Evolutionary conservation across 2,888 invertebrate genomes (phyloP), one percentile per base, ranked within the genome.

Genomic region (Phasia obesa): DNA sequence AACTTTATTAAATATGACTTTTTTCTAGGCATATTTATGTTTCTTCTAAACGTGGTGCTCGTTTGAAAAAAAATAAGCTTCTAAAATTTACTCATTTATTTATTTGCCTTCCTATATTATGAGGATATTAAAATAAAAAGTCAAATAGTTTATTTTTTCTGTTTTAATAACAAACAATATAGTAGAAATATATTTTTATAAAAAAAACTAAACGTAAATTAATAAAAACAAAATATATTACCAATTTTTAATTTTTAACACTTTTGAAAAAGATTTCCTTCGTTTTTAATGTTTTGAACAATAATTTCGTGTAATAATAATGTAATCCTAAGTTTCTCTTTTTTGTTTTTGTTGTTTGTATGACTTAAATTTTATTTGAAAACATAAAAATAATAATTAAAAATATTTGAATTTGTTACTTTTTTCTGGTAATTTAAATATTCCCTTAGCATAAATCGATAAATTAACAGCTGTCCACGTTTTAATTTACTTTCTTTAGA

Each of bases 401-500:
- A 70, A 80, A 76, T 65, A 47, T 75, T 57, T 65, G 55, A 78
- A 51, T 69, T 44, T 49, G 57, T 57, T 44, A 19, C 5, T 73
- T 31, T 70, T 70, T 35, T 70, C 7, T 80, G 47, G 59, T 64
- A 75, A 60, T 77, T 83, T 81, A 76, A 55, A 76, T 84, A 73
- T 74, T 84, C 17, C 59, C 84, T 81, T 81, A 78, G 75, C 70
- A 70, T 85, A 71, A 47, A 69, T 57, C 79, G 60, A 67, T 84
- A 74, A 77, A 67, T 62, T 81, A 79, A 70, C 62, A 77, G 53
- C 57, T 82, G 73, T 69, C 23, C 57, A 69, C 64, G 44, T 31
- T 67, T 78, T 62, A 69, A 51, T 27, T 81, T 70, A 55, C 38
- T 79, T 82, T 78, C 67, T 74, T 75, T 73, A 69, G 25, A 42